Evolutionary conservation across 2,888 invertebrate genomes (phyloP), one percentile per base, ranked within the genome.

Genomic region (Dexiosoma caninum): DNA sequence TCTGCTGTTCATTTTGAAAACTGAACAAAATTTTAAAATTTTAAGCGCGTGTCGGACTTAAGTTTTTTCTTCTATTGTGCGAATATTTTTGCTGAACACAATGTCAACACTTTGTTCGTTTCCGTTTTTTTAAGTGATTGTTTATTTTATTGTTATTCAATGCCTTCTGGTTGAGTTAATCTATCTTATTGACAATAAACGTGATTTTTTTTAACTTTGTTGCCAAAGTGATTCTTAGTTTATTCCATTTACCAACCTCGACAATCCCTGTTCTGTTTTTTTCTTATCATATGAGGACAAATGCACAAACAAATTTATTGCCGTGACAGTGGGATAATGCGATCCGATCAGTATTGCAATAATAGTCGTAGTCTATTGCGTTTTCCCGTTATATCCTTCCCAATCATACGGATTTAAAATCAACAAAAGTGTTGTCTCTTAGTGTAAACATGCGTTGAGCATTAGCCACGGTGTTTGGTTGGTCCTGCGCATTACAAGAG

Each of bases 391-490:
- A n/a, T 80, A 66, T 53, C 80, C 80, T 71, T 19, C 66, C 44
- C 80, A 80, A 80, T 80, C 71, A 80, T 44, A 76, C 75, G 75
- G 64, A 80, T 80, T 53, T 42, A 35, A 9, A 35, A 6, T 14
- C 14, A n/a, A 57, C 35, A 23, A 51, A 66, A 40, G 51, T 66
- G 37, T 40, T 51, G 27, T 27, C 16, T 42, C 6, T 30, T 27
- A 16, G 57, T n/a, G 37, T 19, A 62, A 82, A 79, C 79, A 78
- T 79, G 75, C 79, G 77, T 79, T 66, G 57, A 75, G 72, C 78
- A 80, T 83, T 83, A 76, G 80, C 64, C 69, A 82, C 69, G 80
- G 80, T 77, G 71, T 74, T 40, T 71, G 80, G 74, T 76, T 57
- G 80, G 74, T 76, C 62, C 76, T 81, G 57, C 70, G 44, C 30